Base-by-base conservation (phyloP, 1,140 invertebrate genomes). In the Oryctes rhinoceros region DNA sequence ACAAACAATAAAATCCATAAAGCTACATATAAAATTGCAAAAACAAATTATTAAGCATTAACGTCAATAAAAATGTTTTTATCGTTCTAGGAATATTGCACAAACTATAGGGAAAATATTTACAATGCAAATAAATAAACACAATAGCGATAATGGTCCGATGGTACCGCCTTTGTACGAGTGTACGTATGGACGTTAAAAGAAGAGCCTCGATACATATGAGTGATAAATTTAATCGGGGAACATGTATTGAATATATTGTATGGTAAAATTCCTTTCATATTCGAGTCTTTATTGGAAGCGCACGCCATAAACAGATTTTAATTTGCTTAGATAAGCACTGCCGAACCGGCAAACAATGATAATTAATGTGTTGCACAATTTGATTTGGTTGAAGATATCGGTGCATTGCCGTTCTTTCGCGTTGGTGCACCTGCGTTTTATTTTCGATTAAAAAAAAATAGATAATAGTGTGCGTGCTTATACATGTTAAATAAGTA, bases 241-340 rank as follows among this genome's bases (percentile, higher is more conserved):
- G 24, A 71, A 71, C 65, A 15, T 71, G 13, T 71, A 35, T 62
- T 13, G 53, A 10, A 15, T 71, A 24, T 35, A 24, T n/a, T 71
- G 35, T 71, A 71, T 71, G 0, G 65, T 71, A 71, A 71, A 71
- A 71, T 71, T 71, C 65, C 24, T 71, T 71, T 35, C 24, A 71
- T 71, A 71, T 71, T 71, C 37, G 6, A 30, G 10, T 71, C 20
- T 71, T 37, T 71, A 37, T 10, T 24, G 65, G 39, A 10, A 35
- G 13, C 53, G 13, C 18, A 59, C 15, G 7, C 65, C 24, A 37
- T 71, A 71, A 71, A 71, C 15, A 71, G 11, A 71, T n/a, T 71
- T 71, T 71, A 71, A 24, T 71, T 71, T 15, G 53, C 53, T 62
- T n/a, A n/a, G 53, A 62, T 62, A 62, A 62, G 53, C 1, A 20